Evolutionary conservation across 2,888 invertebrate species (phyloP).

Genomic region (Conomelus anceps): DNA sequence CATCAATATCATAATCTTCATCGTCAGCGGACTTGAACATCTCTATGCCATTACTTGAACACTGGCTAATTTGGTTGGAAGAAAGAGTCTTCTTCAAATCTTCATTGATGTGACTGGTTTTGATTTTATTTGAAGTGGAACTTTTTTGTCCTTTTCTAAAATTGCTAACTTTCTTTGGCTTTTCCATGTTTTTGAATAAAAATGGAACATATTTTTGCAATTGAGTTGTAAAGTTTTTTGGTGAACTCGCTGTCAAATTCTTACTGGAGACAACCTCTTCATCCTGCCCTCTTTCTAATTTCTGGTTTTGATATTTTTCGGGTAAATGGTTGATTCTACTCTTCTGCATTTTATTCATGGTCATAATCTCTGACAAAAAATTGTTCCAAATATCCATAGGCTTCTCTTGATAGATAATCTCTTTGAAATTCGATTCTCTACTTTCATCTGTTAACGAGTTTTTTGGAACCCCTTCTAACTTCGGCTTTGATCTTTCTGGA

Average conservation of each 20-base stretch:
- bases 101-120: neutral
- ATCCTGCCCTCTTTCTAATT: neutral
- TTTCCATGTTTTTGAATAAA: neutral
- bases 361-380: neutral
- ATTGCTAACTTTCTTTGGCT: no score
- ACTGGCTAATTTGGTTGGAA: neutral
- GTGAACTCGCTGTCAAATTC: neutral
- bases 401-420: neutral
- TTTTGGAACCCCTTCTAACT: neutral
- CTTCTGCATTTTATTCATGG: neutral
- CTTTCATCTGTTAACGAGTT: neutral
- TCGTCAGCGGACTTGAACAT: neutral
- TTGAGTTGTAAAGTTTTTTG: neutral
- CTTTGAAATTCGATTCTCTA: neutral
- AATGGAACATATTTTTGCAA: neutral
- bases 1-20: neutral
- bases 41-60: neutral
- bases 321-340: neutral
- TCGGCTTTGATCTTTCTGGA: no score
- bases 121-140: neutral
- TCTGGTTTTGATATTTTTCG: neutral
- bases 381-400: neutral
- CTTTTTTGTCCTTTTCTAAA: neutral
- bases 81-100: neutral
- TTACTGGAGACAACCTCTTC: neutral